Evolutionary conservation across 2,888 invertebrate genomes (phyloP), one percentile per base, ranked within the genome.

Genomic region (Drosophila quinaria): DNA sequence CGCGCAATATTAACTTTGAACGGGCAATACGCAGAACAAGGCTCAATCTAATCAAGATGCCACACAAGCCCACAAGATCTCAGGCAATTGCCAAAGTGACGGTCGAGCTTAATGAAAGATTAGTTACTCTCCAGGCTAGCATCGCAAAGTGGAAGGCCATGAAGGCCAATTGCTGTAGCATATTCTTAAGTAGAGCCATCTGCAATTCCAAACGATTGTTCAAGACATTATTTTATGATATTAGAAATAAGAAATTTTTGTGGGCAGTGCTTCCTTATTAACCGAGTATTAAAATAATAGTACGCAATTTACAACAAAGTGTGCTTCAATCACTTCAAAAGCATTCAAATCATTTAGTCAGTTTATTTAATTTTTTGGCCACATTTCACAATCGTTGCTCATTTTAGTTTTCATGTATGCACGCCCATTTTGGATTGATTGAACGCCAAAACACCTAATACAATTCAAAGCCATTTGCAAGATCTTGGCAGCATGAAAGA

Each of bases 391-490:
- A 41, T 41, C 29, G 55, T 55, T 61, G 59, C 52, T 41, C 41
- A 65, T 55, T 72, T 39, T 47, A 41, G 42, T 71, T 56, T 71
- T 70, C 63, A 71, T 70, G 65, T 49, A 79, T 83, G 69, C 31
- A 61, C 67, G 60, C 78, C 66, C 37, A 5, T 65, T 66, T 42
- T 17, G 41, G 31, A 11, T 80, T 86, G 88, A 84, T 82, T 74
- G 83, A 86, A 88, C 72, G 78, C 74, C 88, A 88, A 86, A 75
- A 80, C 80, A 88, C 88, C 88, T 88, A 84, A 86, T 80, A 86
- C 86, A 29, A 29, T 29, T 29, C 29, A 29, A 29, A 29, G 5
- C 29, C 5, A 69, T 76, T 87, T 78, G 71, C 87, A 72, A 84
- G 59, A 85, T 74, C 79, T 83, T 84, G 83, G 88, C 85, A 85